A percentile compares a stretch with the other conserved stretches of the same genome.
Conservation (phyloP, 1,140 invertebrate species). For the Ostrea edulis region DNA sequence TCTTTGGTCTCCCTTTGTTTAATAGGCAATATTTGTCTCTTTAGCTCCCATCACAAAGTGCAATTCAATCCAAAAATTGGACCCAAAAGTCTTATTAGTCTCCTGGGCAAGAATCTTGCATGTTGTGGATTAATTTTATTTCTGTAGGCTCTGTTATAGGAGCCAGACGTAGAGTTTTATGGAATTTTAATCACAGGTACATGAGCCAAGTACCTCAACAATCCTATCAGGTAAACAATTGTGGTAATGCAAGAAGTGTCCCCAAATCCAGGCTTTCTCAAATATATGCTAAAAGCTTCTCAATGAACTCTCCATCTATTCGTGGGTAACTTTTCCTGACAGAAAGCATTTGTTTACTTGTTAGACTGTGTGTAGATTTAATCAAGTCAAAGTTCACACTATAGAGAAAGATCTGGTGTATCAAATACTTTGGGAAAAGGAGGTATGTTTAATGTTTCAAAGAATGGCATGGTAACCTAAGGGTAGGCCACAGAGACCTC, state of each 20-base stretch:
- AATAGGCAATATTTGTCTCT: conserved; percentile 14
- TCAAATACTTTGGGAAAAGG: not conserved
- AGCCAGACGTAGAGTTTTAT: conserved; percentile 11
- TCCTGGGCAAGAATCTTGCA: not conserved
- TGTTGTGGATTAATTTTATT: conserved; percentile 34
- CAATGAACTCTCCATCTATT: not conserved
- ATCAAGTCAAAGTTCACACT: conserved; percentile 4
- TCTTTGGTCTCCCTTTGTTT: conserved; percentile 21
- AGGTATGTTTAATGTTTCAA: not conserved
- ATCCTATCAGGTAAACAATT: not conserved
- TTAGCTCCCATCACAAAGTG: not conserved
- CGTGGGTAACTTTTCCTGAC: not conserved
- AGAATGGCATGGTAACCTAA: conserved; percentile 14
- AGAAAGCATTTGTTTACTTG: conserved; percentile 30
- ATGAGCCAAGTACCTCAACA: conserved; percentile 27
- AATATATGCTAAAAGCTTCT: not conserved
- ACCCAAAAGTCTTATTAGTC: not conserved
- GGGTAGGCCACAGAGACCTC: not conserved
- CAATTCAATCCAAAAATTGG: conserved; percentile 12
- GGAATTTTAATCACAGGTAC: conserved; percentile 32
- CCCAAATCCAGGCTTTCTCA: not conserved
- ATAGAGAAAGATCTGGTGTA: conserved; percentile 12
- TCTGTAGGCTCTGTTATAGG: conserved; percentile 22
- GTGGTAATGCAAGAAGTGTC: conserved; percentile 16
- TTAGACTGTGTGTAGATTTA: conserved; percentile 7